phyloP scores from a whole-genome alignment of 2,888 invertebrate species.

The Melanostoma scalare region DNA sequence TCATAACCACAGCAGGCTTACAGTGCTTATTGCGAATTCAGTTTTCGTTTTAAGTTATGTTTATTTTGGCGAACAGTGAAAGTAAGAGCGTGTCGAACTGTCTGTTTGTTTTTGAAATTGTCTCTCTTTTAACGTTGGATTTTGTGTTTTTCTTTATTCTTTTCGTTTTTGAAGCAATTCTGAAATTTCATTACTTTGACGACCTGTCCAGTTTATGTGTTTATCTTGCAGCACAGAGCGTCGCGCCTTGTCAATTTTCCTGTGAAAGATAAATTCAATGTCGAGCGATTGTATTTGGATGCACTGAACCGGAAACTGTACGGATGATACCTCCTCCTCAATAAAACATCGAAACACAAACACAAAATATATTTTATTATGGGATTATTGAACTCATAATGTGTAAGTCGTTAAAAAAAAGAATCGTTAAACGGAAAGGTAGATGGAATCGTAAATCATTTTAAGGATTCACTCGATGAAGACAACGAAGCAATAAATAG shows the following conservation, averaged over 20 bases:
- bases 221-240: conserved; percentile 28
- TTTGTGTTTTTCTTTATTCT: not conserved
- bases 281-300: conserved; percentile 6
- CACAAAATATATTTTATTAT: conserved; percentile 1
- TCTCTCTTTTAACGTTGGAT: not conserved
- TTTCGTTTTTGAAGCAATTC: conserved; percentile 14
- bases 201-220: conserved; percentile 46
- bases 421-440: not conserved
- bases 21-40: conserved; percentile 20
- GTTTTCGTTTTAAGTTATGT: conserved; percentile 28
- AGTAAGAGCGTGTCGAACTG: conserved; percentile 9
- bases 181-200: conserved; percentile 38
- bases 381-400: conserved; percentile 34
- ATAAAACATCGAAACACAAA: conserved; percentile 24
- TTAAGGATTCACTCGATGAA: not conserved
- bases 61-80: conserved; percentile 33
- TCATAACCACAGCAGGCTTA: conserved; percentile 12
- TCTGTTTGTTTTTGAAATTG: not conserved
- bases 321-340: not conserved
- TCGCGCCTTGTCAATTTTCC: too few relatives aligned
- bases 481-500: not conserved
- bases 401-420: conserved; percentile 38
- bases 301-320: conserved; percentile 42
- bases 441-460: conserved; percentile 19
- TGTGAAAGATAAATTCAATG: conserved; percentile 37